Evolutionary conservation across 1,140 invertebrate species (phyloP).

Genomic region (Trichogramma pretiosum): DNA sequence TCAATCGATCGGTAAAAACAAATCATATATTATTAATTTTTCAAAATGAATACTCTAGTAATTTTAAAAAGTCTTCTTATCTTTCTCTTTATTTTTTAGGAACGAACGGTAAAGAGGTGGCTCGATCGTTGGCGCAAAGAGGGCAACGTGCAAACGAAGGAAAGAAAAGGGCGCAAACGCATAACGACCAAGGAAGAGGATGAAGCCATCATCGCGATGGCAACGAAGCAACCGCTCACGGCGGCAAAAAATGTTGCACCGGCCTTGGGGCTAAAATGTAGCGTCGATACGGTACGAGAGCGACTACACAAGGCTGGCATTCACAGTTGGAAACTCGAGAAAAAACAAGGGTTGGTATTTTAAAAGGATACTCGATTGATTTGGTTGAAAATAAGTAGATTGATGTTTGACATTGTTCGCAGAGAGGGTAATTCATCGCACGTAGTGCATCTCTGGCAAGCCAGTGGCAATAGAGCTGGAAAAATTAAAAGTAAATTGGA

Average conservation of each 20-base stretch:
- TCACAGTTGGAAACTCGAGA: constrained; percentile 44
- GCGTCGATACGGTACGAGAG: constrained; percentile 42
- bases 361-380: background rate
- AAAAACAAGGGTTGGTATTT: constrained; percentile 39
- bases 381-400: background rate
- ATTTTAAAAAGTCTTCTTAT: constrained; percentile 2
- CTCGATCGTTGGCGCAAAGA: constrained; percentile 43
- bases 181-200: constrained; percentile 44
- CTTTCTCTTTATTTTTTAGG: constrained; percentile 30
- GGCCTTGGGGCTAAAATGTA: constrained; percentile 40
- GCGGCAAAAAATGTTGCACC: constrained; percentile 42
- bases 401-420: constrained; percentile 1
- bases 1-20: constrained; percentile 40
- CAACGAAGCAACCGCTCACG: constrained; percentile 40
- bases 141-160: constrained; percentile 43
- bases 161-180: constrained; percentile 39
- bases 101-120: constrained; percentile 43
- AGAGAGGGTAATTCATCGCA: constrained; percentile 41
- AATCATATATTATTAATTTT: too few relatives aligned
- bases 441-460: constrained; percentile 42
- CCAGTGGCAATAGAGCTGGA: constrained; percentile 40
- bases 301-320: constrained; percentile 43
- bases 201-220: constrained; percentile 42
- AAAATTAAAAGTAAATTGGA: constrained; percentile 31
- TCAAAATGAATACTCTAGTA: background rate